Percentiles rank a stretch among this genome's conserved stretches.
phyloP scores from a whole-genome alignment of 2,113 vertebrate species.

The Marmota monax region DNA sequence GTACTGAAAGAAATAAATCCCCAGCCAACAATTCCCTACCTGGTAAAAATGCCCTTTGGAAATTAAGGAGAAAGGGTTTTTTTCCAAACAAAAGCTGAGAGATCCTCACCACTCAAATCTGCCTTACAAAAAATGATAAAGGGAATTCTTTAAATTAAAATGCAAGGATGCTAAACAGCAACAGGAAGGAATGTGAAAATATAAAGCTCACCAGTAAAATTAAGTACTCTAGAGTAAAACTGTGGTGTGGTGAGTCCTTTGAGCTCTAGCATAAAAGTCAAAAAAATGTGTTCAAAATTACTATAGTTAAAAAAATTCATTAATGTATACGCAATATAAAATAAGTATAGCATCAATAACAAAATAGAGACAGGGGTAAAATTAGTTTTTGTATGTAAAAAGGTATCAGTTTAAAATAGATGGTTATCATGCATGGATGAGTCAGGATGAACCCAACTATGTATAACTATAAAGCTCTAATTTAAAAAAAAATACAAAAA shows the following conservation, averaged over 20 bases:
- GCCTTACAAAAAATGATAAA: background rate
- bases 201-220: background rate
- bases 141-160: background rate
- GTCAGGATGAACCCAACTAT: too few species aligned
- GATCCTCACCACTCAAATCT: background rate
- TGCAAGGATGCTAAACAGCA: background rate
- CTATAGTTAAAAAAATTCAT: background rate
- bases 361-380: background rate
- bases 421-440: too few species aligned
- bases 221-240: background rate
- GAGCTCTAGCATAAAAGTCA: background rate
- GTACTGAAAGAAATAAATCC: too few species aligned
- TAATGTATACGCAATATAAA: background rate
- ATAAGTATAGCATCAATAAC: background rate
- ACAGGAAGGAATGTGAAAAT: background rate
- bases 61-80: background rate
- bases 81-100: background rate
- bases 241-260: background rate
- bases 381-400: background rate
- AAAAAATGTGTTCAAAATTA: background rate
- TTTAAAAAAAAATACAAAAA: too few species aligned
- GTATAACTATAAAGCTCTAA: too few species aligned
- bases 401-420: too few species aligned
- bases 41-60: background rate
- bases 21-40: background rate